Conservation (phyloP, 2,113 vertebrate genomes). For the Clarias magur region DNA sequence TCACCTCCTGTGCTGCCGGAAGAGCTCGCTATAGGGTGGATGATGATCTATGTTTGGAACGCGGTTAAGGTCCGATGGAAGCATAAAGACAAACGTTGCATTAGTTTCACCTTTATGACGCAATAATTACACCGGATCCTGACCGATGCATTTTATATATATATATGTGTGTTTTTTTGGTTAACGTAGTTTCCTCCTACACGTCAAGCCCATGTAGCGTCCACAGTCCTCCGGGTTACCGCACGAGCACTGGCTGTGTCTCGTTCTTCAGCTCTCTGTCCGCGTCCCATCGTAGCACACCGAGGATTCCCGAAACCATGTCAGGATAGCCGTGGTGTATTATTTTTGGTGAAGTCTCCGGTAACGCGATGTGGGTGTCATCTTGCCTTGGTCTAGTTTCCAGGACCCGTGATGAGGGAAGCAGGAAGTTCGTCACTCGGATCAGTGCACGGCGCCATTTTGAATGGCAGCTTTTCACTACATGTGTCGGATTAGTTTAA, state of each 20-base stretch:
- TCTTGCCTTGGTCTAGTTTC: constrained; percentile 16
- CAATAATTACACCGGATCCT: not conserved
- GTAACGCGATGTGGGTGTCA: constrained; percentile 13
- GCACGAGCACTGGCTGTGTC: not conserved
- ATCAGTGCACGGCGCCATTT: constrained; percentile 52
- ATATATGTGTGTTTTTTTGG: too few species aligned
- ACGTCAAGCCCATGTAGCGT: not conserved
- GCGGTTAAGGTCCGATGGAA: constrained; percentile 44
- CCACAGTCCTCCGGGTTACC: not conserved
- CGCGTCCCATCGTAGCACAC: constrained; percentile 11
- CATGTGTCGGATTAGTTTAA: not conserved
- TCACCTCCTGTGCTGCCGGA: constrained; percentile 66
- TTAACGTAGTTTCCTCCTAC: too few species aligned
- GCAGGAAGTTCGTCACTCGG: constrained; percentile 77
- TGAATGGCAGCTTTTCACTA: constrained; percentile 4
- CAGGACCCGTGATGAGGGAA: constrained; percentile 56
- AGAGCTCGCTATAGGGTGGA: constrained; percentile 31
- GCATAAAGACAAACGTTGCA: constrained; percentile 46
- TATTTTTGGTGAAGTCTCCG: not conserved
- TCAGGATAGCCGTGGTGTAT: not conserved
- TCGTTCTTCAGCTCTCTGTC: not conserved
- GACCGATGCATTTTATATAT: not conserved
- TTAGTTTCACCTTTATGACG: constrained; percentile 21
- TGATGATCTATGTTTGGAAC: constrained; percentile 30
- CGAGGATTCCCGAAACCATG: constrained; percentile 3